Conservation (phyloP, 1,140 invertebrate species). For the Solen grandis region DNA sequence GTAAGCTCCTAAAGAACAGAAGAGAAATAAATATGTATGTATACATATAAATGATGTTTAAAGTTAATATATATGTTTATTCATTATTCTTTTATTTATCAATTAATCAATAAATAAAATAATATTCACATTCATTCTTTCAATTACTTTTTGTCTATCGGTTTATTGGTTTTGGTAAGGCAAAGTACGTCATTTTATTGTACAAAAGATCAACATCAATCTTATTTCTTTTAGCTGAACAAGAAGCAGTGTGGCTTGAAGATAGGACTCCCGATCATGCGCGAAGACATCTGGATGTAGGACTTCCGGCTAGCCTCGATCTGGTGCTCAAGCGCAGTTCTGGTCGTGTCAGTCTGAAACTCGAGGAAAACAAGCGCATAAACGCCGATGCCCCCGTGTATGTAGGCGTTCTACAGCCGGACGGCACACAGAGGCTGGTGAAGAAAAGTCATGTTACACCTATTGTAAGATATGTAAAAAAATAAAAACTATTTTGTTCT, state of each 20-base stretch:
- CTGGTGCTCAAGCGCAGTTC: not conserved
- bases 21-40: too few relatives aligned
- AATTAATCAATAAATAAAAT: too few relatives aligned
- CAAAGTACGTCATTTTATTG: too few relatives aligned
- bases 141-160: too few relatives aligned
- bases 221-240: too few relatives aligned
- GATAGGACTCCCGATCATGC: conserved; percentile 7
- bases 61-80: too few relatives aligned
- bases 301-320: not conserved
- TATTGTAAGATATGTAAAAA: not conserved
- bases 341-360: not conserved
- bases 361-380: conserved; percentile 12
- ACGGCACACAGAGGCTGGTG: conserved; percentile 20
- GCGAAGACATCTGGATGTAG: not conserved
- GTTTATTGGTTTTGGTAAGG: too few relatives aligned
- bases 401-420: not conserved
- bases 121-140: too few relatives aligned
- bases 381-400: conserved; percentile 22
- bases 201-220: too few relatives aligned
- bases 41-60: too few relatives aligned
- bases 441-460: not conserved
- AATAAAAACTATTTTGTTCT: not conserved
- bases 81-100: too few relatives aligned
- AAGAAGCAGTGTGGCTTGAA: conserved; percentile 1
- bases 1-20: too few relatives aligned